phyloP scores from a whole-genome alignment of 2,888 invertebrate genomes.

The Drosophila vallismaia region DNA sequence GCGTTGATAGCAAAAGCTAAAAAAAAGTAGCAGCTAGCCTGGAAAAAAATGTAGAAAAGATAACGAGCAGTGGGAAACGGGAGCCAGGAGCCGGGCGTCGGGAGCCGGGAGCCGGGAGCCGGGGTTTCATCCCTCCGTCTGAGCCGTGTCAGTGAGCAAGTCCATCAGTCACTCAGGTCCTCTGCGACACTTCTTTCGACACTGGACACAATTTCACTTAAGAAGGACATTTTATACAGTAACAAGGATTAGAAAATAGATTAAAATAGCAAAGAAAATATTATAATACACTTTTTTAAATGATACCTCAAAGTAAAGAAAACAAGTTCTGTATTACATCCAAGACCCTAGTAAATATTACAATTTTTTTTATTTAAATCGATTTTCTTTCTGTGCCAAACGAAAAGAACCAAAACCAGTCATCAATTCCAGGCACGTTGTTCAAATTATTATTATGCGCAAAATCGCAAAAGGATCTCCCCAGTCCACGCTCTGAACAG shows the following conservation, averaged over 20 bases:
- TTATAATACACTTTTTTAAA: no score
- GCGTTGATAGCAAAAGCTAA: constrained; percentile 58
- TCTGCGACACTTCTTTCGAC: constrained; percentile 60
- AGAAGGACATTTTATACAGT: background rate
- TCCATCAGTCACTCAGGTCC: constrained; percentile 68
- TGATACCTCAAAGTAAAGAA: no score
- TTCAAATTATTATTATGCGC: constrained; percentile 82
- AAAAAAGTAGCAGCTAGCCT: constrained; percentile 25
- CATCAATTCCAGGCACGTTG: constrained; percentile 81
- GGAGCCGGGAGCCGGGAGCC: background rate
- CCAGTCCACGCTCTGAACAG: constrained; percentile 16
- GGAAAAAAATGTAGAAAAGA: constrained; percentile 48
- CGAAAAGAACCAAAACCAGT: constrained; percentile 48
- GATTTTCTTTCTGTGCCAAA: constrained; percentile 15
- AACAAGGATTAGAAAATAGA: background rate
- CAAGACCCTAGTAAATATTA: no score
- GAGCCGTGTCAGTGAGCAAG: constrained; percentile 53
- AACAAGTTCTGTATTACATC: no score
- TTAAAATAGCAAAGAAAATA: background rate
- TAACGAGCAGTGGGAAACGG: constrained; percentile 51
- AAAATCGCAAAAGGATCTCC: constrained; percentile 80
- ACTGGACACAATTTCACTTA: constrained; percentile 1
- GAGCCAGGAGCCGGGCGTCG: no score
- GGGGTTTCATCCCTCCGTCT: constrained; percentile 37
- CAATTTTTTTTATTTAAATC: background rate